A percentile compares a stretch with the other conserved stretches of the same genome.
phyloP scores from a whole-genome alignment of 2,113 vertebrate species.

The Prolemur simus region DNA sequence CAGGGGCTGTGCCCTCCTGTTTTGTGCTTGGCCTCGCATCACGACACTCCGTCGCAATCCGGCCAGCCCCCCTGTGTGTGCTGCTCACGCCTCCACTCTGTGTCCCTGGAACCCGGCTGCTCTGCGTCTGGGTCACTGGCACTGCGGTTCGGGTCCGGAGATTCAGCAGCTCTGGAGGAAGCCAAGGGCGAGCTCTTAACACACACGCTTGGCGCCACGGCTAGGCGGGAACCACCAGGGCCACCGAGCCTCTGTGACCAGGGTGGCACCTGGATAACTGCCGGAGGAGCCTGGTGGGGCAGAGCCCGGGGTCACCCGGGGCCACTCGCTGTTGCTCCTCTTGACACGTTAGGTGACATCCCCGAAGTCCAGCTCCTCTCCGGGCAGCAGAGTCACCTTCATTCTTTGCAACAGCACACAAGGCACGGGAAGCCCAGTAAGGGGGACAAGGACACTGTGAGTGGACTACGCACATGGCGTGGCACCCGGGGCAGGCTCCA shows the following conservation, averaged over 20 bases:
- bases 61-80: neutral
- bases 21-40: neutral
- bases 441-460: neutral
- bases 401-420: slow-evolving; percentile 80
- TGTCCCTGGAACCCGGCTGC: too few relatives aligned
- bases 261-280: neutral
- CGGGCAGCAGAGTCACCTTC: slow-evolving; percentile 83
- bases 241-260: neutral
- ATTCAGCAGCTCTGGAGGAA: neutral
- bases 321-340: neutral
- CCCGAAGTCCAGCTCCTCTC: slow-evolving; percentile 76
- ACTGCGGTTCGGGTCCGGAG: neutral
- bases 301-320: neutral
- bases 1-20: too few relatives aligned
- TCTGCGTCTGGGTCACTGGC: too few relatives aligned
- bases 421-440: neutral
- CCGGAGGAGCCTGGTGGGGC: neutral
- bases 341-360: slow-evolving; percentile 38
- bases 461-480: fast-evolving
- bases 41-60: neutral
- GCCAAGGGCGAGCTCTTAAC: too few relatives aligned
- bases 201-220: neutral
- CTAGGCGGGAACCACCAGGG: too few relatives aligned
- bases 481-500: neutral
- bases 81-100: neutral